Evolutionary conservation across 2,797 vertebrate genomes (phyloP).

Genomic region (Peromyscus melanophrys): DNA sequence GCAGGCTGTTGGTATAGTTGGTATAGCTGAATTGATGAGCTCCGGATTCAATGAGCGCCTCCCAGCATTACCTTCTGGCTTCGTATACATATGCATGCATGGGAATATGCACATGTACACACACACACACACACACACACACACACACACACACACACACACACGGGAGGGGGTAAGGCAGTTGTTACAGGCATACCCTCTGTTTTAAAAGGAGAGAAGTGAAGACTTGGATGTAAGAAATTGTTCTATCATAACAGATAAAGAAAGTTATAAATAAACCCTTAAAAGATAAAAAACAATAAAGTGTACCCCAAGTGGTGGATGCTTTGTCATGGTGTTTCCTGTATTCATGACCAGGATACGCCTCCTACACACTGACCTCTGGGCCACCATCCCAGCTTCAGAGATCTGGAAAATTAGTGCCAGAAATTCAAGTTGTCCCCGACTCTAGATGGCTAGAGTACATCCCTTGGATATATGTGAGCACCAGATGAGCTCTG

Average conservation of each 20-base stretch:
- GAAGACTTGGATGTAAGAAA: not conserved
- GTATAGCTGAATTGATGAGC: not conserved
- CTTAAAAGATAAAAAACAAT: not conserved
- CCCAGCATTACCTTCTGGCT: not conserved
- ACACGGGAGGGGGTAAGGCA: not conserved
- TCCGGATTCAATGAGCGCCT: not conserved
- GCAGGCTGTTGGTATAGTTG: not conserved
- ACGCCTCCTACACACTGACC: not conserved
- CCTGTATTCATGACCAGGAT: not conserved
- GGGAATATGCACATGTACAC: no score
- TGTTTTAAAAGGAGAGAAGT: not conserved
- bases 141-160: no score
- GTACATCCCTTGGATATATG: not conserved
- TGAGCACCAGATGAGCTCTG: not conserved
- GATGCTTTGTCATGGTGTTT: rapidly evolving
- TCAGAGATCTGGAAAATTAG: not conserved
- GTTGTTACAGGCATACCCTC: no score
- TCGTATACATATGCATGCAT: not conserved
- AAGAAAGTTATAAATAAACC: not conserved
- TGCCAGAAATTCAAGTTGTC: not conserved
- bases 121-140: not conserved
- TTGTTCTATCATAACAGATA: not conserved
- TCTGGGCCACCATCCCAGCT: not conserved
- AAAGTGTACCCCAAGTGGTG: not conserved
- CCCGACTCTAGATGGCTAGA: not conserved